Percentiles rank a stretch among this genome's conserved stretches.
Evolutionary conservation across 2,888 invertebrate genomes (phyloP).

Genomic region (Aquatica leii): DNA sequence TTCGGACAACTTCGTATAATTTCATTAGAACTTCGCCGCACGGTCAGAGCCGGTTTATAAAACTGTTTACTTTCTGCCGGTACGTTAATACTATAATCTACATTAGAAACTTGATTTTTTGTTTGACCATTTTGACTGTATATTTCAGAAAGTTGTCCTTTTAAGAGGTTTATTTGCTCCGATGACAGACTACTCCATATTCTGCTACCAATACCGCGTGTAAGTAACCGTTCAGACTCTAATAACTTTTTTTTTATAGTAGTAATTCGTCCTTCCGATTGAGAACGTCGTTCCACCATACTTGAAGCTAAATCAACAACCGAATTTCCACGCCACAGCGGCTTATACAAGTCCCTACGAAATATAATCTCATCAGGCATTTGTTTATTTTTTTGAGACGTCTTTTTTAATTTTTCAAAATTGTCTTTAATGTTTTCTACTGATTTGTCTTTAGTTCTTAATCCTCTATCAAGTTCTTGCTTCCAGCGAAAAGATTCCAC

Average conservation of each 20-base stretch:
- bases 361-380: constrained; percentile 59
- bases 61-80: constrained; percentile 50
- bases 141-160: constrained; percentile 82
- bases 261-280: constrained; percentile 57
- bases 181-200: constrained; percentile 85
- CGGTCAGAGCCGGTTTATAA: constrained; percentile 52
- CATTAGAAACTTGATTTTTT: constrained; percentile 24
- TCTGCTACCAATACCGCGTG: constrained; percentile 74
- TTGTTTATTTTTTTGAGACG: constrained; percentile 62
- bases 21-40: constrained; percentile 61
- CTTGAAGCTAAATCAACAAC: constrained; percentile 81
- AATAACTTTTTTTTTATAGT: constrained; percentile 46
- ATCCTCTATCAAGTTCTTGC: constrained; percentile 75
- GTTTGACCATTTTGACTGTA: constrained; percentile 66
- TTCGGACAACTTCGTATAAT: background rate
- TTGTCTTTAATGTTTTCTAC: constrained; percentile 85
- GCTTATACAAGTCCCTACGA: constrained; percentile 77
- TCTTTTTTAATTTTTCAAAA: constrained; percentile 71
- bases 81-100: constrained; percentile 72
- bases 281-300: constrained; percentile 70
- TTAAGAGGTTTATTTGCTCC: constrained; percentile 82
- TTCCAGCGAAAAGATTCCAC: constrained; percentile 80
- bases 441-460: constrained; percentile 85
- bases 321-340: constrained; percentile 84
- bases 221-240: constrained; percentile 55